phyloP scores from a whole-genome alignment of 1,140 invertebrate species.

The Holcopasites calliopsidis region DNA sequence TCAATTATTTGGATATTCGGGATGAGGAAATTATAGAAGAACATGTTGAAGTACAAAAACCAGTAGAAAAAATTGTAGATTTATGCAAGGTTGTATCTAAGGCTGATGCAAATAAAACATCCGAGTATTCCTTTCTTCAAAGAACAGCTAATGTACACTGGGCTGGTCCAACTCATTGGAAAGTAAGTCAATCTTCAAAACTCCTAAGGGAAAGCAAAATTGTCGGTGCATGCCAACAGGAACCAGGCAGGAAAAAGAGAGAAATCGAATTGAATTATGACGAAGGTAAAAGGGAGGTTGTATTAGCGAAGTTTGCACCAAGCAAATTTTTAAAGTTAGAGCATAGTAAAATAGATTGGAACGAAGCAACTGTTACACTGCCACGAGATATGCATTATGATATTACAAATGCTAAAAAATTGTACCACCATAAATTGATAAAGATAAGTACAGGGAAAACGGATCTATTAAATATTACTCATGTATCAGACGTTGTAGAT shows the following conservation, averaged over 20 bases:
- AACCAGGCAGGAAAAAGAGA: slow-evolving; percentile 59
- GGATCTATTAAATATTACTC: slow-evolving; percentile 23
- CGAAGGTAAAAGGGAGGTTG: slow-evolving; percentile 29
- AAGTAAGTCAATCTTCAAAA: slow-evolving; percentile 72
- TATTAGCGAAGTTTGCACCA: slow-evolving; percentile 45
- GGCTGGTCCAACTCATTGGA: slow-evolving; percentile 89
- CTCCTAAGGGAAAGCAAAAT: slow-evolving; percentile 24
- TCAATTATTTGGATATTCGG: slow-evolving; percentile 55
- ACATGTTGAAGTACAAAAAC: slow-evolving; percentile 27
- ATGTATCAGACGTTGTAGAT: slow-evolving; percentile 66
- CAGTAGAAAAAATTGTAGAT: slow-evolving; percentile 59
- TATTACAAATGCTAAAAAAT: slow-evolving; percentile 46
- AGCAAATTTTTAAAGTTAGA: slow-evolving; percentile 39
- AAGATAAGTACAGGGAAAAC: slow-evolving; percentile 31
- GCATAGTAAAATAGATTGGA: slow-evolving; percentile 60
- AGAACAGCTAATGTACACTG: slow-evolving; percentile 82
- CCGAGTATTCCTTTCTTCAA: slow-evolving; percentile 86
- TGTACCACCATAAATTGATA: slow-evolving; percentile 47
- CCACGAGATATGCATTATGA: slow-evolving; percentile 64
- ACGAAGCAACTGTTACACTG: slow-evolving; percentile 61
- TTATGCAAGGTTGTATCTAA: slow-evolving; percentile 71
- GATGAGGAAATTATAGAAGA: slow-evolving; percentile 33
- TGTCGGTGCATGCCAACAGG: slow-evolving; percentile 54
- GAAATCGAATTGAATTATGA: slow-evolving; percentile 57
- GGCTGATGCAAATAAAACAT: slow-evolving; percentile 27